These are phyloP conservation scores for Matsumyia berberina DNA, from an alignment of 2,888 invertebrate species.

Conservation along the genomic window DNA sequence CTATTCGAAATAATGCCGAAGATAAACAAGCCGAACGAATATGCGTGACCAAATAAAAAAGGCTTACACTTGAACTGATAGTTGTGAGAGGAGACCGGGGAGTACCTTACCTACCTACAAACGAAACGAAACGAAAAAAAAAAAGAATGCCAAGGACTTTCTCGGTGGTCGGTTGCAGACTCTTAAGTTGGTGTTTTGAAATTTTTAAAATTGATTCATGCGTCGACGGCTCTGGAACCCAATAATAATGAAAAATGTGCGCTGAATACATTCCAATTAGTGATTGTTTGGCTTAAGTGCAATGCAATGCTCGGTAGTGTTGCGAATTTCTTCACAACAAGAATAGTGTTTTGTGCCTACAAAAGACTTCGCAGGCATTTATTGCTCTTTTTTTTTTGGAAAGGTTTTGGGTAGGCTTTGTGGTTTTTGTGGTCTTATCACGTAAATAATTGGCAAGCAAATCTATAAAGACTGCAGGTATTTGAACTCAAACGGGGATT, in stretches of 20 bases:
- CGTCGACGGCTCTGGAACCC: slow-evolving; percentile 12
- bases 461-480: too few relatives aligned
- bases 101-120: too few relatives aligned
- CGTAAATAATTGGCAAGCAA: too few relatives aligned
- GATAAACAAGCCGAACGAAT: slow-evolving; percentile 36
- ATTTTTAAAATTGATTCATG: slow-evolving; percentile 47
- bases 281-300: slow-evolving; percentile 35
- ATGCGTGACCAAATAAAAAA: slow-evolving; percentile 29
- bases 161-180: slow-evolving; percentile 20
- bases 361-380: neutral
- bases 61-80: slow-evolving; percentile 25
- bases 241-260: slow-evolving; percentile 21
- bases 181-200: slow-evolving; percentile 34
- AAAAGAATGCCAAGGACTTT: slow-evolving; percentile 44
- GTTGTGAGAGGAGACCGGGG: neutral
- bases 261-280: slow-evolving; percentile 47
- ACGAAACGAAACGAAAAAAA: slow-evolving; percentile 1
- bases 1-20: slow-evolving; percentile 22
- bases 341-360: neutral
- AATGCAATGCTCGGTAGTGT: slow-evolving; percentile 1
- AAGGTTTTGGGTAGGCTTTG: neutral
- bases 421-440: too few relatives aligned
- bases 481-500: too few relatives aligned
- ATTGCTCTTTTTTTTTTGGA: neutral
- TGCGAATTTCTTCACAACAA: slow-evolving; percentile 20